Conservation (phyloP, 2,113 vertebrate species). For the Melanotaenia duboulayi region DNA sequence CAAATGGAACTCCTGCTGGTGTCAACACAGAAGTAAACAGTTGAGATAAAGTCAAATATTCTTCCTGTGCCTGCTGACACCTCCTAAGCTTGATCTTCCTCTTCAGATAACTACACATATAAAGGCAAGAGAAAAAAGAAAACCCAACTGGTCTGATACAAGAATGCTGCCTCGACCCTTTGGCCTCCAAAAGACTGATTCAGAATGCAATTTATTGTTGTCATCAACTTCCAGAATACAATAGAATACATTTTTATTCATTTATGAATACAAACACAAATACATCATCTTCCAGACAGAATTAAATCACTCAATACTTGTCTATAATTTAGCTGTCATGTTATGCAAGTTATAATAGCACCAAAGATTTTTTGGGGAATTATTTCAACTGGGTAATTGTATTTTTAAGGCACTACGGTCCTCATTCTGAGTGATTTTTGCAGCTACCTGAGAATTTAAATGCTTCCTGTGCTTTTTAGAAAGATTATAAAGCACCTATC, state of each 20-base stretch:
- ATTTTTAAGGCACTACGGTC: too few relatives aligned
- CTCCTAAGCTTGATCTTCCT: constrained; percentile 53
- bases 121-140: constrained; percentile 21
- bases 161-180: constrained; percentile 23
- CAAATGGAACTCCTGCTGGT: constrained; percentile 63
- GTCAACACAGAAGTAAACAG: constrained; percentile 47
- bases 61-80: constrained; percentile 47
- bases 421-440: too few relatives aligned
- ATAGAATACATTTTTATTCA: background rate
- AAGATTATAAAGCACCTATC: background rate
- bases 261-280: background rate
- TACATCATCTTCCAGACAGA: too few relatives aligned
- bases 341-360: too few relatives aligned
- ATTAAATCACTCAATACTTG: background rate
- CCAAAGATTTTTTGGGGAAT: too few relatives aligned
- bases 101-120: constrained; percentile 52
- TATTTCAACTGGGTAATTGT: too few relatives aligned
- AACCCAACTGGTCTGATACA: constrained; percentile 18
- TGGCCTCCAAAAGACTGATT: constrained; percentile 18
- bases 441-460: too few relatives aligned
- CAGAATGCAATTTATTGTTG: constrained; percentile 49
- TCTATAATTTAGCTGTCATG: background rate
- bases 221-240: constrained; percentile 45
- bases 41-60: constrained; percentile 67
- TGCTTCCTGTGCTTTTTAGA: background rate